These are phyloP conservation scores for Oceanodroma leucorhoa DNA, from an alignment of 2,797 vertebrate species.

Conservation along the genomic window DNA sequence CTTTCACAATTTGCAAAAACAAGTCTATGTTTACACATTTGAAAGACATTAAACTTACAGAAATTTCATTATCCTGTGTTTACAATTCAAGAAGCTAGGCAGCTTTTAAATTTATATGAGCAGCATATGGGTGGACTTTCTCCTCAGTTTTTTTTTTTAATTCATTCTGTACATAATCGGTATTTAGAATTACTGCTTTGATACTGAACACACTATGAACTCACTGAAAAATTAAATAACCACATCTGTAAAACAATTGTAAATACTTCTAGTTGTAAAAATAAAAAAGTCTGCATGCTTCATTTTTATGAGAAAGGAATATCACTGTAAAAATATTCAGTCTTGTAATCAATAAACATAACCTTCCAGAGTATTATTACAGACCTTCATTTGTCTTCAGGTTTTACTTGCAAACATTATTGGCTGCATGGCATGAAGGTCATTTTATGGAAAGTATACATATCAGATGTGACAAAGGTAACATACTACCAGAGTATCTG, in stretches of 20 bases:
- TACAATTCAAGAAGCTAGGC: slow-evolving; percentile 41
- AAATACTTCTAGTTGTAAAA: slow-evolving; percentile 1
- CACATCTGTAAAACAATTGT: slow-evolving; percentile 48
- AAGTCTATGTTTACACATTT: slow-evolving; percentile 22
- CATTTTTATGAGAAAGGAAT: slow-evolving; percentile 32
- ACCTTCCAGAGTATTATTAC: slow-evolving; percentile 30
- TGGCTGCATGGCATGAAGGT: slow-evolving; percentile 33
- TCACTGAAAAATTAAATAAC: slow-evolving; percentile 62
- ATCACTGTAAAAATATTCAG: slow-evolving; percentile 11
- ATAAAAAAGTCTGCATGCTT: background rate
- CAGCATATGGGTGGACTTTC: slow-evolving; percentile 18
- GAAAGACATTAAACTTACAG: slow-evolving; percentile 48
- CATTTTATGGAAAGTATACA: slow-evolving; percentile 18
- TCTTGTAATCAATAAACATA: slow-evolving; percentile 53
- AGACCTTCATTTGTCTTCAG: slow-evolving; percentile 49
- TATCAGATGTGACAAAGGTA: slow-evolving; percentile 31
- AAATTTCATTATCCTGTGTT: slow-evolving; percentile 50
- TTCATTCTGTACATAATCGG: slow-evolving; percentile 10
- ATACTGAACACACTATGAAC: slow-evolving; percentile 23
- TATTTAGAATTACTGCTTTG: slow-evolving; percentile 46
- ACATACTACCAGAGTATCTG: background rate
- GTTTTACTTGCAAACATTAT: slow-evolving; percentile 41
- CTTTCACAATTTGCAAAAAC: background rate
- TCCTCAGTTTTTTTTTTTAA: background rate
- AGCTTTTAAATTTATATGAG: slow-evolving; percentile 64